Base-by-base conservation (phyloP, 1,140 invertebrate species). In the Lycorma delicatula region DNA sequence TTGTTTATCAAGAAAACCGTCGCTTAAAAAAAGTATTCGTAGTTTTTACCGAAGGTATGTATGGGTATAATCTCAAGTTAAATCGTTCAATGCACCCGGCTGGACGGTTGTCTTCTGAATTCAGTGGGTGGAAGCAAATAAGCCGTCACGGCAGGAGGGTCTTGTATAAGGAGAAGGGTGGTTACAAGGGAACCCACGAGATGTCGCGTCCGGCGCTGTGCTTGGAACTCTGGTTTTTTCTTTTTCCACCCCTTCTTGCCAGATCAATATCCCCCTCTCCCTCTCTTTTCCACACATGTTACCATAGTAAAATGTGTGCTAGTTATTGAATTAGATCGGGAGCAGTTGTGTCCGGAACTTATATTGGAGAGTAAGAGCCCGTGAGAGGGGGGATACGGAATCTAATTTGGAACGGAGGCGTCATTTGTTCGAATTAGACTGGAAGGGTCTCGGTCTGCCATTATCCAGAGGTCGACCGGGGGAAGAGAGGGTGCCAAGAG, bases 371-470 rank as follows among this genome's bases (percentile, higher is more conserved):
- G 23, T 25, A 44, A 1, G 38, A 44, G 7, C 20, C 5, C 5
- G 41, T 12, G 50, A 20, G n/a, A 22, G 3, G 31, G 34, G 44
- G 41, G n/a, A 36, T 48, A 31, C 20, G 44, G 48, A 41, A 64
- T 64, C 63, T 64, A 64, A 64, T 64, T 64, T 58, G 53, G 49
- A 59, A 58, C 58, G 38, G 49, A 53, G 62, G 50, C 60, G 63
- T 64, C 63, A 64, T 64, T 64, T 64, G 63, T 64, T 61, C 63
- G 59, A 64, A 64, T 64, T 64, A 64, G 60, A 47, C 31, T 56
- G 55, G 56, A 56, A 53, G 50, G 50, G 60, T 58, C 57, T 47
- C 26, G n/a, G 38, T 13, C 31, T 18, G 16, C 55, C 55, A 49
- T 57, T 57, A 49, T 28, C 20, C 18, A 12, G 4, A 44, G 25